phyloP scores from a whole-genome alignment of 35 echinoderm and acorn worm genomes.

The Heliocidaris tuberculata region DNA sequence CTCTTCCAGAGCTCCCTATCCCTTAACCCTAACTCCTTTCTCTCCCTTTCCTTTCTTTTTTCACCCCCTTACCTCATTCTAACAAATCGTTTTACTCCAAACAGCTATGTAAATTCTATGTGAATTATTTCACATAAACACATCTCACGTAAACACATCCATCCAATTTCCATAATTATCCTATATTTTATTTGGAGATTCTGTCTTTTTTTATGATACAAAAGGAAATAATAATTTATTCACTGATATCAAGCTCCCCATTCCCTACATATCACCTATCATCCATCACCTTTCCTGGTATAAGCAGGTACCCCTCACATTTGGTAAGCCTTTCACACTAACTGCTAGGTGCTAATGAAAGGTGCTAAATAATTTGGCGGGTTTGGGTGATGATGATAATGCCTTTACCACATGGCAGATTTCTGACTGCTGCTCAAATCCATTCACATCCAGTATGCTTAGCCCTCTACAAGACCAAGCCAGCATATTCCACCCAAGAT shows the following conservation, averaged over 20 bases:
- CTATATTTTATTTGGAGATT: too few species aligned
- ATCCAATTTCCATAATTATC: too few species aligned
- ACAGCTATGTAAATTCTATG: too few species aligned
- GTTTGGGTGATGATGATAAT: slow-evolving; percentile 1
- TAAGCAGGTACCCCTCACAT: background rate
- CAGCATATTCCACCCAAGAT: too few species aligned
- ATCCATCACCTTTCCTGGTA: background rate
- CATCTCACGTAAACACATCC: background rate
- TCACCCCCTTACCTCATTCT: too few species aligned
- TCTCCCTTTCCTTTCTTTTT: background rate
- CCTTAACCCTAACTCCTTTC: background rate
- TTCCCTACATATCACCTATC: background rate
- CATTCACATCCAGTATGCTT: background rate
- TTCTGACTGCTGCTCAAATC: background rate
- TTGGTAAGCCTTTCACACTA: background rate
- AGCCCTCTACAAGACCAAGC: background rate
- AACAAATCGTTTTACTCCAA: too few species aligned
- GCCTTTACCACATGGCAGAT: background rate
- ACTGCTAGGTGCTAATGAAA: slow-evolving; percentile 28
- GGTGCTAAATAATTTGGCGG: slow-evolving; percentile 33
- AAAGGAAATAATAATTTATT: background rate
- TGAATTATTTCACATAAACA: background rate
- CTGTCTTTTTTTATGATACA: background rate
- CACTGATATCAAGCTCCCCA: background rate
- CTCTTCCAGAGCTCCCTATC: too few species aligned